Evolutionary conservation across 2,797 vertebrate species (phyloP).

Genomic region (Somateria mollissima): DNA sequence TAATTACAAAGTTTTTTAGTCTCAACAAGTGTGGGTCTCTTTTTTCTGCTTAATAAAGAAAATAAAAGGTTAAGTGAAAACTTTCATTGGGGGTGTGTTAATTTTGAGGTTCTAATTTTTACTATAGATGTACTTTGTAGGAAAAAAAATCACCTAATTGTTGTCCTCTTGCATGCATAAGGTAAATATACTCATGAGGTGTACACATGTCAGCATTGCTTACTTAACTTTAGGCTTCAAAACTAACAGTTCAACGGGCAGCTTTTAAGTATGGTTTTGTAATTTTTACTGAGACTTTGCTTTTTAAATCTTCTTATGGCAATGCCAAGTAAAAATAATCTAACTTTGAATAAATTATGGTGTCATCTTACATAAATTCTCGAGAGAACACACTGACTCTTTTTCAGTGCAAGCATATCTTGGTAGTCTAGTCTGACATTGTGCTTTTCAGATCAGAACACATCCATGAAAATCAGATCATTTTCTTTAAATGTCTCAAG

Average conservation of each 20-base stretch:
- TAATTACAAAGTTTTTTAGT: background rate
- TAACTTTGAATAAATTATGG: background rate
- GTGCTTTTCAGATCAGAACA: background rate
- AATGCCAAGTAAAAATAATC: background rate
- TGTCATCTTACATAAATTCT: background rate
- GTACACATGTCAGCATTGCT: background rate
- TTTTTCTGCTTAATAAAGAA: background rate
- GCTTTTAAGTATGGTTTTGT: slow-evolving; percentile 2
- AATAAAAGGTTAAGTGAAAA: background rate
- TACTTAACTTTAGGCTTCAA: slow-evolving; percentile 50
- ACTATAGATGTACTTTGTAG: background rate
- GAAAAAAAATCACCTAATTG: background rate
- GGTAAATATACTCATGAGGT: background rate
- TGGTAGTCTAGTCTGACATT: background rate
- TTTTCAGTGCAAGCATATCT: background rate
- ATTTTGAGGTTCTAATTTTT: background rate
- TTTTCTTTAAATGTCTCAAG: background rate
- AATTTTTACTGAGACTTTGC: background rate
- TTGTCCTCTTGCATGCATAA: background rate
- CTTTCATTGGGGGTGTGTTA: background rate
- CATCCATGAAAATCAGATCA: background rate
- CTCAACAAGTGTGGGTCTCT: background rate
- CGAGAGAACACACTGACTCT: background rate
- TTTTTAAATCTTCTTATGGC: background rate
- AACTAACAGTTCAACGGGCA: slow-evolving; percentile 24